Conservation (phyloP, 2,797 vertebrate genomes). For the Aldrovandia affinis region DNA sequence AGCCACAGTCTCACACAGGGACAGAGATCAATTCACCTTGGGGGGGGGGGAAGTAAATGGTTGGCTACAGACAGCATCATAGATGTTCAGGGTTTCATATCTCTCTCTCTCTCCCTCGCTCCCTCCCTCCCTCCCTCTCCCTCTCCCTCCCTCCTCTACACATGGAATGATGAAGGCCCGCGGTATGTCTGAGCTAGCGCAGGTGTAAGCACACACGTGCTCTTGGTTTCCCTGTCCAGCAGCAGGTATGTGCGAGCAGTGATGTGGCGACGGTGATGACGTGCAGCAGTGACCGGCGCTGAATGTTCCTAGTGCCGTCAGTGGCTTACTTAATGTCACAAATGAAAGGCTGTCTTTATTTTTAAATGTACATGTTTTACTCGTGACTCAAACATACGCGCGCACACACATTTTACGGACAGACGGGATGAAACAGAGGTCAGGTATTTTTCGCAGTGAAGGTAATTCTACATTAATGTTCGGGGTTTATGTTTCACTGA, state of each 20-base stretch:
- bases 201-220: too few species aligned
- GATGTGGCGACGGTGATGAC: too few species aligned
- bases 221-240: too few species aligned
- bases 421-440: neutral
- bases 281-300: neutral
- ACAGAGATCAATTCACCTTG: neutral
- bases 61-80: neutral
- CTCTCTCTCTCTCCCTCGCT: conserved; percentile 31
- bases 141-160: too few species aligned
- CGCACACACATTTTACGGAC: conserved; percentile 7
- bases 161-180: too few species aligned
- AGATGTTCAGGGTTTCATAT: conserved; percentile 26
- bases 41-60: neutral
- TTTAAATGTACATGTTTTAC: too few species aligned
- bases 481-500: conserved; percentile 6
- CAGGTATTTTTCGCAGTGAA: conserved; percentile 19
- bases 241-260: too few species aligned
- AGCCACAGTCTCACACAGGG: neutral
- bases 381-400: neutral
- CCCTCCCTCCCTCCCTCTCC: too few species aligned
- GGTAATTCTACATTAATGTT: conserved; percentile 6
- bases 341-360: too few species aligned
- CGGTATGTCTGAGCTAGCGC: too few species aligned
- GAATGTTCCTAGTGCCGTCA: neutral
- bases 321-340: too few species aligned